Evolutionary conservation across 2,113 vertebrate species (phyloP), one percentile per base, ranked within the genome.

Genomic region (Cairina moschata): DNA sequence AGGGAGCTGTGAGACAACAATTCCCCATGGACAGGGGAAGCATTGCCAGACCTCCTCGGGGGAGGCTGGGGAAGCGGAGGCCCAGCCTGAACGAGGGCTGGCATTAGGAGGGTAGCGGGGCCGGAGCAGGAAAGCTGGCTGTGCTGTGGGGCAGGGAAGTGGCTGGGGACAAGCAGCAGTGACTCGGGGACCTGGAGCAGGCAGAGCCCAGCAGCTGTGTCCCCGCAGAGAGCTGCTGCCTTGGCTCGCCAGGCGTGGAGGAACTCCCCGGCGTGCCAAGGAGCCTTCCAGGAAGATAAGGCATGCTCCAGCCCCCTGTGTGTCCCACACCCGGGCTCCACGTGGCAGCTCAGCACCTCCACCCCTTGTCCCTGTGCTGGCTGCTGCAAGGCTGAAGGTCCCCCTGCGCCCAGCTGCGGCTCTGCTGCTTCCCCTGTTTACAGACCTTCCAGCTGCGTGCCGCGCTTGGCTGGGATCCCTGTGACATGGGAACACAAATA

Each of bases 361-460:
- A 75, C 6, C 65, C 68, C 14, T 77, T 75, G 34, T 58, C 54
- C 11, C 42, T 1, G 1, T 0, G 32, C 26, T 2, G 16, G n/a
- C 80, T 59, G 28, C 88, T 66, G 34, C 3, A 0, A 87, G 62
- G 93, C 63, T 78, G 90, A 78, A 88, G 89, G 65, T 91, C 83
- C 46, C 36, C 0, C 44, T 62, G 63, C 29, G 54, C 75, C 75
- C 0, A 2, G 60, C 78, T 60, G 18, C 68, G 79, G 34, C 60
- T 90, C 54, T 72, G 21, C 0, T 0, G 17, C 66, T 94, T 90
- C 84, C 59, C 50, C 46, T 67, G 95, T 94, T 94, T 97, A 93
- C 74, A 81, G 93, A 58, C 71, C 54, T 81, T 92, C 91, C 94
- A 96, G 95, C 92, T 96, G 95, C 83, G 78, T 86, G 78, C 86